These are phyloP conservation scores for Lates japonicus DNA, from an alignment of 2,797 vertebrate genomes.

Conservation along the genomic window DNA sequence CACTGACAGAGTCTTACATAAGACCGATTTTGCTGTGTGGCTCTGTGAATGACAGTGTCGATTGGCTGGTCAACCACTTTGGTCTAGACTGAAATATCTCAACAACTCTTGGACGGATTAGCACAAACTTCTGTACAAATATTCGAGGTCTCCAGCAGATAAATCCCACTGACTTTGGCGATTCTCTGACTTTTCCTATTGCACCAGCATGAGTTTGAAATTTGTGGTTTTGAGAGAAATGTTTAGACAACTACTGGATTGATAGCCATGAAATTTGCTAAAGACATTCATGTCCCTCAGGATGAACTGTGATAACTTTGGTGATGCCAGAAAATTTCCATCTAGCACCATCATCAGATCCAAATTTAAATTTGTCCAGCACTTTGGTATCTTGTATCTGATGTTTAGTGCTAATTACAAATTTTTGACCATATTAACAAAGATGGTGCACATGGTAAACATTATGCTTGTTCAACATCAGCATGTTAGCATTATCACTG, in stretches of 20 bases:
- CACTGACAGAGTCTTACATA: neutral
- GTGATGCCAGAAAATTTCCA: neutral
- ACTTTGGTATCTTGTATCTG: neutral
- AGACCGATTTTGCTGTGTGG: neutral
- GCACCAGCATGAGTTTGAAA: neutral
- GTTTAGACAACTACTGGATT: neutral
- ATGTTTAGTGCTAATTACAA: neutral
- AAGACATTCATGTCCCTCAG: neutral
- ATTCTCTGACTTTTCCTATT: neutral
- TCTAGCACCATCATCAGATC: neutral
- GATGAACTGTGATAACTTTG: neutral
- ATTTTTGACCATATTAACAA: neutral
- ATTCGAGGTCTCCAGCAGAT: neutral
- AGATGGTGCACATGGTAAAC: too few species aligned
- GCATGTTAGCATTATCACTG: neutral
- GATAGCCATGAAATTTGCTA: neutral
- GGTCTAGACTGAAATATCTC: neutral
- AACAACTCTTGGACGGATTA: neutral
- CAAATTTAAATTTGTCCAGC: neutral
- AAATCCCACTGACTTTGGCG: neutral
- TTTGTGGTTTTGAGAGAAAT: neutral
- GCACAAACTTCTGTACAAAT: neutral
- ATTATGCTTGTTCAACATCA: too few species aligned
- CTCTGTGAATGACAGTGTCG: neutral
- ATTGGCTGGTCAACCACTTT: neutral